Conservation (phyloP, 2,797 vertebrate species). For the Epinephelus coioides region DNA sequence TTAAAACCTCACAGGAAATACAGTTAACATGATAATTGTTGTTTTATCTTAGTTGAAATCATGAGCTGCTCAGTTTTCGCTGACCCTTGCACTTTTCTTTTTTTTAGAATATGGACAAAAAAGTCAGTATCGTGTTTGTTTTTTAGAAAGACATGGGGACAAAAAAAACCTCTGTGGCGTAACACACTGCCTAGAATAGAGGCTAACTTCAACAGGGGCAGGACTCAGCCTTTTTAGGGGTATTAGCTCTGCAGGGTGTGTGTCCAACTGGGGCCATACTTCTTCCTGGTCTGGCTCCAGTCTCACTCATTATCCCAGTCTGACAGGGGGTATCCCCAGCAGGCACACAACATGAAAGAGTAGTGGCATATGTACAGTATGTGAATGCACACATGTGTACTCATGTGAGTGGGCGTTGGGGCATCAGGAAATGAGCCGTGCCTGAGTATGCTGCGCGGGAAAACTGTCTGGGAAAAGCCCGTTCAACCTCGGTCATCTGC, state of each 20-base stretch:
- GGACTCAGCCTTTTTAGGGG: neutral
- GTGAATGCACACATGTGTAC: constrained; percentile 33
- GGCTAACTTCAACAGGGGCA: neutral
- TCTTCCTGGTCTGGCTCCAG: constrained; percentile 35
- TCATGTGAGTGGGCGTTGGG: constrained; percentile 55
- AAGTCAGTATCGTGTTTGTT: neutral
- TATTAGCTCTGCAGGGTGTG: constrained; percentile 20
- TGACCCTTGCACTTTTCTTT: neutral
- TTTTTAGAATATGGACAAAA: neutral
- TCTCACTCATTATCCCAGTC: constrained; percentile 21
- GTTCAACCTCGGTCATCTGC: constrained; percentile 53
- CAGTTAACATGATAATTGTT: neutral
- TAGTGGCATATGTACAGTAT: constrained; percentile 25
- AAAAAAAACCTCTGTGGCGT: neutral
- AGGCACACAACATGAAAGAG: constrained; percentile 58
- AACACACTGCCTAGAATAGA: constrained; percentile 12
- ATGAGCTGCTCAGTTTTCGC: constrained; percentile 10
- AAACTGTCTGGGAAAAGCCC: constrained; percentile 77
- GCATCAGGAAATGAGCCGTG: constrained; percentile 78
- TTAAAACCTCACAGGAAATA: constrained; percentile 7
- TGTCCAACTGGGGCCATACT: constrained; percentile 23
- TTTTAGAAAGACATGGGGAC: neutral
- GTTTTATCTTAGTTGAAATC: constrained; percentile 2
- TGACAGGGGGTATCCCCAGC: constrained; percentile 44
- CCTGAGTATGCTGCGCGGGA: constrained; percentile 79